Base-by-base conservation (phyloP, 2,888 invertebrate species). In the Serripes groenlandicus region DNA sequence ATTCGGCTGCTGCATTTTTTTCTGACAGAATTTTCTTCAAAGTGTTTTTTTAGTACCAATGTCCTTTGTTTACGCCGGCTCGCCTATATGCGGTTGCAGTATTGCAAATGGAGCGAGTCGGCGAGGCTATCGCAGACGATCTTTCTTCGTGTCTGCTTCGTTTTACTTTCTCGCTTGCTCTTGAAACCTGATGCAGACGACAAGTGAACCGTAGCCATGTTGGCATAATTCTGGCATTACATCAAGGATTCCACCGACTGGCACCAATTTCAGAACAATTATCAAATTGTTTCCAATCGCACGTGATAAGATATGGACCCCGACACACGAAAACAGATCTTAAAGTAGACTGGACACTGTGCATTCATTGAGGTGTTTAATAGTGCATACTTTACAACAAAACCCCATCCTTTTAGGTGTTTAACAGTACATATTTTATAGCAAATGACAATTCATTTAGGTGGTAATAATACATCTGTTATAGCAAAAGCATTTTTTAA, bases 271-370 rank as follows among this genome's bases (percentile, higher is more conserved):
- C 56, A 58, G n/a, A 58, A 76, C 83, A 83, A 84, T 84, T 80
- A 81, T 80, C 84, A 84, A 84, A 84, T 84, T 84, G 84, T 84
- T 84, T 74, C 62, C 80, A 77, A 72, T 70, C 75, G 80, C 18
- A 56, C 72, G 42, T 78, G 84, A 84, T 84, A 80, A 77, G 80
- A 83, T 83, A 69, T 49, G 42, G 28, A 52, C 42, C 62, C 26
- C n/a, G 58, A 3, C 11, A n/a, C 15, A 7, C 9, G 58, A 26
- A 58, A 58, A 58, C 3, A 5, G 58, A n/a, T n/a, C n/a, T n/a
- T n/a, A n/a, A n/a, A n/a, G n/a, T n/a, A n/a, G n/a, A n/a, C n/a
- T n/a, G n/a, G n/a, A n/a, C n/a, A n/a, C n/a, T n/a, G n/a, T n/a
- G n/a, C n/a, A n/a, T n/a, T n/a, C n/a, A n/a, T n/a, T n/a, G n/a